Base-by-base conservation (phyloP, 2,888 invertebrate species). In the Aspidiotus destructor region DNA sequence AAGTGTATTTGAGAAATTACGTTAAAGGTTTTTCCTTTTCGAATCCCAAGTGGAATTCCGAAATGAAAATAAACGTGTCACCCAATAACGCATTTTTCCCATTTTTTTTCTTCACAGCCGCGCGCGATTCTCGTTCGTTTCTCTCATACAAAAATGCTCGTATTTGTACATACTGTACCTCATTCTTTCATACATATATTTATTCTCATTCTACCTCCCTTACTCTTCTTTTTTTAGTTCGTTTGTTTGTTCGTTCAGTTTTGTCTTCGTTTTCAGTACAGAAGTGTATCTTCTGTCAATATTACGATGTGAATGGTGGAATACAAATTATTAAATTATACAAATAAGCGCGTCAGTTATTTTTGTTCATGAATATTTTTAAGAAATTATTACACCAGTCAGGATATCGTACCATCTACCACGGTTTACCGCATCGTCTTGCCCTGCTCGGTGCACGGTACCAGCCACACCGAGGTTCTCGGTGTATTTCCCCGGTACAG, bases 251-350 rank as follows among this genome's bases (percentile, higher is more conserved):
- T 28, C 28, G 28, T 28, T 28, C 28, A 28, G 28, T 28, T 28
- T 28, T 28, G 28, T 28, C 28, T 28, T 28, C 28, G 28, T 28
- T 28, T 28, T 28, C 28, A 28, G 28, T 28, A 28, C 28, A 28
- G 28, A 48, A 48, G 11, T 48, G 48, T 48, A 48, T 55, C 55
- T 55, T 28, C 28, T 28, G 58, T 58, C 58, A 58, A 58, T 58
- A 58, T 58, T 40, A 40, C 28, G 28, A 58, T 58, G 28, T 28
- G 28, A 58, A 58, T 28, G 9, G 40, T 10, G 17, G 57, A 57
- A 64, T 64, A 55, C 44, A 64, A 64, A 64, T 55, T 42, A 57
- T 57, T 57, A 55, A 64, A 64, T 57, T 55, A 55, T 64, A 64
- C 64, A 64, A 64, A 57, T 64, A 64, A 42, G 57, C 55, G 44